phyloP scores from a whole-genome alignment of 2,888 invertebrate species.

The Agonopterix subpropinquella region DNA sequence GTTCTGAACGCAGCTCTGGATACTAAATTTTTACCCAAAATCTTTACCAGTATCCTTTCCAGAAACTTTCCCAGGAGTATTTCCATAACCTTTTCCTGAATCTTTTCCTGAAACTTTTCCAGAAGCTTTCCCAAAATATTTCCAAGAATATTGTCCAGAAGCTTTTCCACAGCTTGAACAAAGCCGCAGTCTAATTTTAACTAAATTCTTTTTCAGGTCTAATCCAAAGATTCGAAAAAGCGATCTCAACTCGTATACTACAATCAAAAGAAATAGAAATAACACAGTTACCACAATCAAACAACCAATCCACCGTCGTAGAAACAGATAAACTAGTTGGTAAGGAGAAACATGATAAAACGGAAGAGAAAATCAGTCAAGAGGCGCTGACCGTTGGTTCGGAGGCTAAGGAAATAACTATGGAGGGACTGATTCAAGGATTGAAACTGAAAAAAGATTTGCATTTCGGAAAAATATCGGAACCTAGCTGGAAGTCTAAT shows the following conservation, averaged over 20 bases:
- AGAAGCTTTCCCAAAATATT: too few species aligned
- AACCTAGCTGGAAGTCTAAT: conserved; percentile 54
- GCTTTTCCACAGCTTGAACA: too few species aligned
- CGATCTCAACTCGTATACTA: conserved; percentile 30
- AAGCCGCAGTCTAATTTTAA: too few species aligned
- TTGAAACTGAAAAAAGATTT: conserved; percentile 56
- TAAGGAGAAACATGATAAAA: conserved; percentile 14
- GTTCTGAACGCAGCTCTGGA: too few species aligned
- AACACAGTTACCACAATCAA: conserved; percentile 6
- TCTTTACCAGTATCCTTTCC: too few species aligned
- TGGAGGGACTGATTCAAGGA: conserved; percentile 55
- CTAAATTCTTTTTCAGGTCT: conserved; percentile 27
- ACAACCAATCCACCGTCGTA: conserved; percentile 26
- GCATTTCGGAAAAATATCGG: conserved; percentile 58
- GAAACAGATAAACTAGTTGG: conserved; percentile 18
- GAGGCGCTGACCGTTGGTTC: conserved; percentile 38
- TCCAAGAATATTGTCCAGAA: too few species aligned
- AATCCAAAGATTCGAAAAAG: conserved; percentile 50
- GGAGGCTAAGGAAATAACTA: conserved; percentile 48
- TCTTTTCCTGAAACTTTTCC: too few species aligned
- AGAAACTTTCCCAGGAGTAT: too few species aligned
- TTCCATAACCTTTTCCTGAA: too few species aligned
- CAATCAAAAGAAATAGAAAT: conserved; percentile 23
- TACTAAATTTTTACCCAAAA: too few species aligned
- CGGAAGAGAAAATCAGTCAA: conserved; percentile 25